Conservation (phyloP, 2,797 vertebrate genomes). For the Mico argentatus region DNA sequence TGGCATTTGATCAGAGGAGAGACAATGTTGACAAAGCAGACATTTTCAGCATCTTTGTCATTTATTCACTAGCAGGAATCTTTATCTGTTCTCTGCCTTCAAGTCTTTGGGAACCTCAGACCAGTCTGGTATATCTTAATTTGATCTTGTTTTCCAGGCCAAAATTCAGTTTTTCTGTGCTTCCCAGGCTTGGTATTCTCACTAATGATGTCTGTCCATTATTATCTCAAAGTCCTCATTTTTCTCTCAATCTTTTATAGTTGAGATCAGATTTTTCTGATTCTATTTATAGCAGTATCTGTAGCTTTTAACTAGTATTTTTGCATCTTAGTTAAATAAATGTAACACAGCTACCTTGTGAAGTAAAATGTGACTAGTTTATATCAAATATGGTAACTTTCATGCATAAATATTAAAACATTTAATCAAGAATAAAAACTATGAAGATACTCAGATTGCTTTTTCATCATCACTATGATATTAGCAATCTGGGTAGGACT, state of each 20-base stretch:
- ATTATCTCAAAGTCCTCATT: constrained; percentile 62
- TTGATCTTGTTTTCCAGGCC: constrained; percentile 68
- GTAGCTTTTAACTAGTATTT: constrained; percentile 50
- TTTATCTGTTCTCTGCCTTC: constrained; percentile 17
- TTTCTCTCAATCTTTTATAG: constrained; percentile 14
- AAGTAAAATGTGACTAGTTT: constrained; percentile 36
- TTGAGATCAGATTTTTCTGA: constrained; percentile 51
- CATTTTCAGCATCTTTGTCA: background rate
- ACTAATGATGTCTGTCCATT: constrained; percentile 42
- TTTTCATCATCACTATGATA: background rate
- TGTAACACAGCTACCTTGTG: constrained; percentile 53
- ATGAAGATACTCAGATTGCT: background rate
- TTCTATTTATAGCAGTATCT: constrained; percentile 35
- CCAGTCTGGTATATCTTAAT: constrained; percentile 58
- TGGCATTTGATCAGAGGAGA: constrained; percentile 40
- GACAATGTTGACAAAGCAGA: constrained; percentile 14
- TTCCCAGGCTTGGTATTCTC: constrained; percentile 22
- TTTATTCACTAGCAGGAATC: background rate
- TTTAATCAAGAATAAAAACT: constrained; percentile 3
- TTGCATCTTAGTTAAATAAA: constrained; percentile 50
- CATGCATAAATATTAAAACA: background rate
- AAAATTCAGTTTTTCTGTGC: constrained; percentile 59
- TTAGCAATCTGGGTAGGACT: background rate
- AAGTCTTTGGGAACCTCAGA: constrained; percentile 14
- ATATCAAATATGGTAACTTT: constrained; percentile 19